Evolutionary conservation across 2,113 vertebrate genomes (phyloP), one percentile per base, ranked within the genome.

Genomic region (rabbit (Oryctolagus cuniculus)): DNA sequence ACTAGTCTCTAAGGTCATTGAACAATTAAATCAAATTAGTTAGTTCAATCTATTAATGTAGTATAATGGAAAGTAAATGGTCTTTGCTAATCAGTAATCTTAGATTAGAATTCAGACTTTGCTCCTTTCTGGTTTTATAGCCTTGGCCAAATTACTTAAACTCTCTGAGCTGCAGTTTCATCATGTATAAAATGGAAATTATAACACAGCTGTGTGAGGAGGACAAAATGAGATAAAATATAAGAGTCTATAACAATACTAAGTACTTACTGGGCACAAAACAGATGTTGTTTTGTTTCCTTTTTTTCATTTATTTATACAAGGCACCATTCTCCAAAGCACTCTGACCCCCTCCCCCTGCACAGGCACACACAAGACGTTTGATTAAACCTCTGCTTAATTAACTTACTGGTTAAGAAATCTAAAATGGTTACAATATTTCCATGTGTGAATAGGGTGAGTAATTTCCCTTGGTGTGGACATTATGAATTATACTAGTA

Each of bases 11-110:
- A 78, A 93, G 92, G 31, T 83, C 69, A 89, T 16, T 74, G 27
- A 89, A 77, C 90, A 94, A 80, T 89, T 90, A 93, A 93, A 87
- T 93, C 75, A 91, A 95, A 88, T 94, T 92, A 81, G 38, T 94
- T 92, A 81, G 38, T 93, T 88, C 31, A 78, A 11, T 82, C 24
- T 92, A 78, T 93, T 88, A 90, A 58, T 87, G 55, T 38, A 83
- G 19, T 72, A 36, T 80, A 96, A 90, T 61, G 66, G 81, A 94
- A 74, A 80, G 55, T 89, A 91, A 86, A 79, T 70, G 15, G 31
- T 87, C 73, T 95, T 66, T 29, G 36, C 77, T 95, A 92, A 88
- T 86, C 82, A 90, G 64, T 81, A 78, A 95, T 69, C 63, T 93
- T 90, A 87, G 34, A 89, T 94, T 80, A 96, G 79, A 95, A 95